Conservation (phyloP, 2,113 vertebrate species). For the Ptilonorhynchus violaceus region DNA sequence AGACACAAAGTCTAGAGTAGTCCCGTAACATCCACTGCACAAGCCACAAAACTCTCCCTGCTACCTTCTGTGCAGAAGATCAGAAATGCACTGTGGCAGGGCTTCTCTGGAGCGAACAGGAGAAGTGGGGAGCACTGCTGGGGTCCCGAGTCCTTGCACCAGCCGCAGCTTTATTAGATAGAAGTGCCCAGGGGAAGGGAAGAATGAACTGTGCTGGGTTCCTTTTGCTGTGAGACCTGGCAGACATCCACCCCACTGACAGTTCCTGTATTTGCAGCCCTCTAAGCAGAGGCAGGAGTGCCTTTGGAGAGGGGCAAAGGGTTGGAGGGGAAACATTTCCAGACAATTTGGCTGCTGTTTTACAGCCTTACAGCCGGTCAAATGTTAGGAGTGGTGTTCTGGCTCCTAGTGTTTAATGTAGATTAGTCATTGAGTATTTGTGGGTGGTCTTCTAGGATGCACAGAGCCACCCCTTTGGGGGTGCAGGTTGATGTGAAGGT, state of each 20-base stretch:
- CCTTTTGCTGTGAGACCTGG: background rate
- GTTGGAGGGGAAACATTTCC: background rate
- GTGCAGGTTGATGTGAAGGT: background rate
- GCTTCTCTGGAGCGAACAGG: background rate
- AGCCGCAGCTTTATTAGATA: background rate
- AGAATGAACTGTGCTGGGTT: background rate
- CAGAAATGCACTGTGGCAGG: background rate
- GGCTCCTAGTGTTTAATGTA: background rate
- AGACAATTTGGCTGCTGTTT: background rate
- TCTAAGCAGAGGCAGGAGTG: background rate
- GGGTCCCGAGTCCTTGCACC: background rate
- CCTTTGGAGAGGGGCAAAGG: fast-evolving
- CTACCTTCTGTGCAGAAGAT: background rate
- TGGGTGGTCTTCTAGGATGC: background rate
- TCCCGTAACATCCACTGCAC: background rate
- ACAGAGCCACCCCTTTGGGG: background rate
- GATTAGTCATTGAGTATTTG: background rate
- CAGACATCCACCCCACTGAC: background rate
- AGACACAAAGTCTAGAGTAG: constrained; percentile 46
- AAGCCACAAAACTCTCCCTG: background rate
- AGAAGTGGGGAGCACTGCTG: background rate
- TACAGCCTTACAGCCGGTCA: background rate
- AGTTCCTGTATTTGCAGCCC: background rate
- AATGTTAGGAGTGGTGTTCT: background rate
- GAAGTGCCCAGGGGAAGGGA: background rate